Percentiles rank a stretch among this genome's conserved stretches.
phyloP scores from a whole-genome alignment of 2,113 vertebrate genomes.

The Thymallus thymallus region DNA sequence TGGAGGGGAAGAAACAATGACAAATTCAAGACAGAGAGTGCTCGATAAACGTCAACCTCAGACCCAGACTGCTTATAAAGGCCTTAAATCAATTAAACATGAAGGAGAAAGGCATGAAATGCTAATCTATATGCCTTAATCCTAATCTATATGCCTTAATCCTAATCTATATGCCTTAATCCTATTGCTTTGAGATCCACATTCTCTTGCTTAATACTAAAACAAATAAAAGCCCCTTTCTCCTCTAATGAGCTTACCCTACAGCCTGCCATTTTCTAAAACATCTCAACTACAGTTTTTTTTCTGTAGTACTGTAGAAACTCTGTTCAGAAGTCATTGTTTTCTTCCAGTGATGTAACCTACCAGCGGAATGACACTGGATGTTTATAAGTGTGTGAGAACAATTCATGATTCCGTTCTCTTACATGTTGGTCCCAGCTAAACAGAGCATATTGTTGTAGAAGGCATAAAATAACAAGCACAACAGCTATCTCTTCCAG shows the following conservation, averaged over 20 bases:
- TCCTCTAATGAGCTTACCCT: constrained; percentile 65
- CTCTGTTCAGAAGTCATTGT: constrained; percentile 49
- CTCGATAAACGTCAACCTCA: constrained; percentile 55
- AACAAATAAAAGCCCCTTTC: constrained; percentile 65
- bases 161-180: constrained; percentile 75
- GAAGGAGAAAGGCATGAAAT: constrained; percentile 67
- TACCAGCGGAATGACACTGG: constrained; percentile 7
- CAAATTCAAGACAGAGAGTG: constrained; percentile 57
- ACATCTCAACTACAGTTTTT: constrained; percentile 11
- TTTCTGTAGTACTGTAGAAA: constrained; percentile 33
- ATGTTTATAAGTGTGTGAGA: constrained; percentile 31
- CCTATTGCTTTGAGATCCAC: constrained; percentile 68
- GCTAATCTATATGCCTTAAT: constrained; percentile 75
- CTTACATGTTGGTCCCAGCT: constrained; percentile 30
- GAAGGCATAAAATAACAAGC: constrained; percentile 32
- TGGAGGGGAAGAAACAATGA: constrained; percentile 12
- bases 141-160: constrained; percentile 74
- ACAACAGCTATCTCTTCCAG: constrained; percentile 28
- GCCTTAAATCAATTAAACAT: constrained; percentile 72
- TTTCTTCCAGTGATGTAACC: constrained; percentile 31
- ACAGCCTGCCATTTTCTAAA: constrained; percentile 47
- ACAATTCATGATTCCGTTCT: constrained; percentile 37
- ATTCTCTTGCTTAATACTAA: constrained; percentile 52
- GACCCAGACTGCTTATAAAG: constrained; percentile 57
- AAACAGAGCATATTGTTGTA: constrained; percentile 33